These are phyloP conservation scores for Eupsilia transversa DNA, from an alignment of 2,888 invertebrate species.

Conservation along the genomic window DNA sequence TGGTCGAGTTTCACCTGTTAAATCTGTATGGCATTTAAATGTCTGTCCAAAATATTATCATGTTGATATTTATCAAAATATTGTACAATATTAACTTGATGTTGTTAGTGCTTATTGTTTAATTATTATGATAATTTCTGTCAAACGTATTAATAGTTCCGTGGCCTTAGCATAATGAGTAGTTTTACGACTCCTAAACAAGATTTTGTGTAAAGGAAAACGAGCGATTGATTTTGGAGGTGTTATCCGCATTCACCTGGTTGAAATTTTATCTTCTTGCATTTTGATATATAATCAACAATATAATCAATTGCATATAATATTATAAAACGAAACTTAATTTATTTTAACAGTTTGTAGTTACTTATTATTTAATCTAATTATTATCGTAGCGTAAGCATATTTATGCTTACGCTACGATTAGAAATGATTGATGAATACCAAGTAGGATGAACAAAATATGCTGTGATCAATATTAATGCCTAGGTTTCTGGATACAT, in stretches of 20 bases:
- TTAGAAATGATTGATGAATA: neutral
- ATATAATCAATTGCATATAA: neutral
- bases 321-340: neutral
- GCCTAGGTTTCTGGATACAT: neutral
- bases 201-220: slow-evolving; percentile 44
- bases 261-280: neutral
- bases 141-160: slow-evolving; percentile 46
- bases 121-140: slow-evolving; percentile 59
- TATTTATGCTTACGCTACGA: neutral
- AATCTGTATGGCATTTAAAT: neutral
- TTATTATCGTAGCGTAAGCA: too few species aligned
- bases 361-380: neutral
- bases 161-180: slow-evolving; percentile 54
- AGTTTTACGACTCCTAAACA: slow-evolving; percentile 45
- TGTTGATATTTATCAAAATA: slow-evolving; percentile 21
- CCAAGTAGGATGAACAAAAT: neutral
- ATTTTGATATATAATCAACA: too few species aligned
- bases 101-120: slow-evolving; percentile 35
- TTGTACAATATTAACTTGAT: slow-evolving; percentile 7
- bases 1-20: neutral
- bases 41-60: slow-evolving; percentile 6
- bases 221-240: slow-evolving; percentile 34
- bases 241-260: slow-evolving; percentile 22
- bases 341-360: neutral
- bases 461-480: neutral